Base-by-base conservation (phyloP, 1,140 invertebrate species). In the Drosophila pallidifrons region DNA sequence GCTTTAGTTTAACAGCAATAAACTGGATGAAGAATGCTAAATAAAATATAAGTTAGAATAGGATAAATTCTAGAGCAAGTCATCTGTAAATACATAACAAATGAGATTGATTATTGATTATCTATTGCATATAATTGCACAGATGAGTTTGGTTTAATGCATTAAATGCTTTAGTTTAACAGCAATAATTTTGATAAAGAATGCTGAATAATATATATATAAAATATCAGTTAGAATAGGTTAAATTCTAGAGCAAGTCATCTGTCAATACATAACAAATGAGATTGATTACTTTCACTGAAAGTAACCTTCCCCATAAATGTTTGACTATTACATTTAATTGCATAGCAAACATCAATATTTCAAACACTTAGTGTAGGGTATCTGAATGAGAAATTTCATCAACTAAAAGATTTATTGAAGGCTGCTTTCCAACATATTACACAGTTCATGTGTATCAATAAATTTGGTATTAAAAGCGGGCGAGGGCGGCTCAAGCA, bases 381-480 rank as follows among this genome's bases (percentile, higher is more conserved):
- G 8, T 11, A 11, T 41, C 38, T 59, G 5, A 43, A 57, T 57
- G 54, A 41, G 38, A 46, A 65, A 65, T 54, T 65, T 55, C 49
- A 55, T 65, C 41, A 55, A 51, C 7, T 52, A 13, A 46, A 15
- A 46, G 63, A 65, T 65, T 65, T 65, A 65, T 65, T 28, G 25
- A 35, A 25, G 15, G 30, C 5, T 65, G 5, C 54, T 5, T 30
- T 16, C 5, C 54, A 54, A 8, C 30, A 54, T 54, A 63, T 35
- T 11, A 49, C 11, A 63, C 15, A 35, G 35, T 25, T 64, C 35
- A n/a, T 16, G 51, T 30, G 11, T 30, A 47, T 55, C 49, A 55
- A 74, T 69, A 74, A 13, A 69, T 61, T 55, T 67, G 60, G 30
- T 55, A 74, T 74, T 60, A 73, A 73, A 72, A 49, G 35, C 38